Base-by-base conservation (phyloP, 2,797 vertebrate species). In the Sus cebifrons region DNA sequence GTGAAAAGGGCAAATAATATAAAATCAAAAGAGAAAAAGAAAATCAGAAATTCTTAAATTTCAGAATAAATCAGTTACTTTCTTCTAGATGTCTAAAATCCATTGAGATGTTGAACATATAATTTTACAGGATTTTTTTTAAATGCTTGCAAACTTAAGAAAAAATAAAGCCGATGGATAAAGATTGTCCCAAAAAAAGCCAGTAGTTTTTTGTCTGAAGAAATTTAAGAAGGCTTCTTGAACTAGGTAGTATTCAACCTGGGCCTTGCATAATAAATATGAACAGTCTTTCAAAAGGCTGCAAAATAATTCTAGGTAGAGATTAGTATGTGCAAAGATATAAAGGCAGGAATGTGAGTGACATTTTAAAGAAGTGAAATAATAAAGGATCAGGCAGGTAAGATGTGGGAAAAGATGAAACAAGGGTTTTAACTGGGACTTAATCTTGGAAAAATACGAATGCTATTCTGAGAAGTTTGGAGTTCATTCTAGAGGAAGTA, bases 371-470 rank as follows among this genome's bases (percentile, higher is more conserved):
- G 40, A 60, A 96, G 74, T 60, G 29, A 13, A 23, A 73, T 52
- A 70, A 21, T 71, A 2, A 18, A 56, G 40, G 49, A 60, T 79
- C 44, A 44, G 18, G 6, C 27, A 3, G 40, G 12, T 15, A 87
- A 17, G 13, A 93, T 65, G 18, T 62, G 74, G 49, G 56, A 79
- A 94, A 82, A 92, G 5, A 25, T 54, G 40, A 89, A 95, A 71
- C 11, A 93, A 78, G 14, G 49, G 13, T 89, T 71, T 20, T 56
- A 75, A 71, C 10, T 75, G 3, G 60, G 14, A 77, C 73, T 1
- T 29, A 89, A 20, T 78, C 86, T 93, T 49, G 62, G 40, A 92
- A 44, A 92, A 86, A 89, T 83, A 13, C 56, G 25, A 86, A 64
- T 36, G 25, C 56, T 64, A 20, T 74, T 77, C 52, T 86, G 29